Percentiles rank a stretch among this genome's conserved stretches.
Conservation (phyloP, 1,140 invertebrate genomes). For the Scylla paramamosain region DNA sequence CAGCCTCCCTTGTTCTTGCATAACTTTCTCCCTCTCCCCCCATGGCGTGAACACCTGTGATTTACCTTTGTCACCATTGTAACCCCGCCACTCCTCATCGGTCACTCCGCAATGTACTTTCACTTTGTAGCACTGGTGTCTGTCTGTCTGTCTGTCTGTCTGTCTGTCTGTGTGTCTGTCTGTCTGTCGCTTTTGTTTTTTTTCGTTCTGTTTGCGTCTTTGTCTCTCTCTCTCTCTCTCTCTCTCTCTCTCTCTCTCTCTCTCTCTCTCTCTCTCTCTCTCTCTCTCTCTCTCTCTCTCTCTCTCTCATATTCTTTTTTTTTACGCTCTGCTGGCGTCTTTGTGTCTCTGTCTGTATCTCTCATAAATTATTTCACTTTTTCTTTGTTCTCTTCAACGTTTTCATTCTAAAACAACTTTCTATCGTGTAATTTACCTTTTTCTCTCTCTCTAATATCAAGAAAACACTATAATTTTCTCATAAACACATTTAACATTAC, state of each 20-base stretch:
- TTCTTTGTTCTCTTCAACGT: neutral
- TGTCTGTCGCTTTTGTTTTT: too few relatives aligned
- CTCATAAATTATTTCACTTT: neutral
- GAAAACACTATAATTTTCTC: neutral
- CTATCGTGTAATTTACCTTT: neutral
- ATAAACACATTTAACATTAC: too few relatives aligned
- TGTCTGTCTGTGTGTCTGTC: too few relatives aligned
- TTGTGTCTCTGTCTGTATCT: neutral
- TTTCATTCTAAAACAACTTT: too few relatives aligned
- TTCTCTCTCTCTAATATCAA: neutral
- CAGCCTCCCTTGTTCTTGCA: too few relatives aligned
- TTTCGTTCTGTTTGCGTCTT: neutral
- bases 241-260: slow-evolving; percentile 35
- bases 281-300: neutral
- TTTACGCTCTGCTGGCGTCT: neutral
- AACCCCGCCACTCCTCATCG: too few relatives aligned
- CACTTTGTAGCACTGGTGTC: too few relatives aligned
- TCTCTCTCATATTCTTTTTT: neutral
- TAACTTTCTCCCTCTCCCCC: too few relatives aligned
- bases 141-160: too few relatives aligned
- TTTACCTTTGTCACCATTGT: too few relatives aligned
- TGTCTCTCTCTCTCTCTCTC: slow-evolving; percentile 15
- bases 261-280: slow-evolving; percentile 1
- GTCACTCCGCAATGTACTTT: too few relatives aligned
- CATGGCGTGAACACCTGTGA: too few relatives aligned